A percentile compares a stretch with the other conserved stretches of the same genome.
Conservation (phyloP, 2,113 vertebrate genomes). For the Mixornis gularis region DNA sequence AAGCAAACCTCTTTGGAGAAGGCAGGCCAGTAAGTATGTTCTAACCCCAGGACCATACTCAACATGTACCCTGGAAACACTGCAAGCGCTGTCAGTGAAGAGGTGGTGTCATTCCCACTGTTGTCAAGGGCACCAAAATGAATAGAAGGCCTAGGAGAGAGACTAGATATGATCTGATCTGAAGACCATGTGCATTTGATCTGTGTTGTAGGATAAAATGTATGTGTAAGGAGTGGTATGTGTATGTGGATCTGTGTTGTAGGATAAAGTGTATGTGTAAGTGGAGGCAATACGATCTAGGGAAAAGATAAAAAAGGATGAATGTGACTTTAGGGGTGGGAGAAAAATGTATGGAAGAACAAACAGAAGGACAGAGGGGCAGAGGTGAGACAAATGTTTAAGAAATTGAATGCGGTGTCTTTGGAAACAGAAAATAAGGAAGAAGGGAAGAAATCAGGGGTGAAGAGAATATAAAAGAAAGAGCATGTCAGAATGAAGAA, state of each 20-base stretch:
- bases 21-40: neutral
- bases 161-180: neutral
- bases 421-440: neutral
- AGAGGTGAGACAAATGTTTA: neutral
- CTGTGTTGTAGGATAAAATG: neutral
- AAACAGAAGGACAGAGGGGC: neutral
- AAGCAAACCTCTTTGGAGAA: neutral
- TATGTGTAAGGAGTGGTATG: neutral
- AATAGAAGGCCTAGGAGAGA: neutral
- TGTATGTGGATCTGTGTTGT: neutral
- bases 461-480: neutral
- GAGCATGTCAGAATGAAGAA: neutral
- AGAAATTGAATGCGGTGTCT: neutral
- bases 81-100: neutral
- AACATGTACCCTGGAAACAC: fast-evolving
- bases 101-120: neutral
- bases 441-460: neutral
- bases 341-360: neutral
- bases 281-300: neutral
- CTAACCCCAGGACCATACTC: neutral
- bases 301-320: neutral
- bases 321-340: neutral
- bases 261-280: neutral
- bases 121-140: neutral
- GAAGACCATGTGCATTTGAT: neutral